These are phyloP conservation scores for Oreochromis tanganicae DNA, from an alignment of 2,113 vertebrate genomes.

Conservation along the genomic window DNA sequence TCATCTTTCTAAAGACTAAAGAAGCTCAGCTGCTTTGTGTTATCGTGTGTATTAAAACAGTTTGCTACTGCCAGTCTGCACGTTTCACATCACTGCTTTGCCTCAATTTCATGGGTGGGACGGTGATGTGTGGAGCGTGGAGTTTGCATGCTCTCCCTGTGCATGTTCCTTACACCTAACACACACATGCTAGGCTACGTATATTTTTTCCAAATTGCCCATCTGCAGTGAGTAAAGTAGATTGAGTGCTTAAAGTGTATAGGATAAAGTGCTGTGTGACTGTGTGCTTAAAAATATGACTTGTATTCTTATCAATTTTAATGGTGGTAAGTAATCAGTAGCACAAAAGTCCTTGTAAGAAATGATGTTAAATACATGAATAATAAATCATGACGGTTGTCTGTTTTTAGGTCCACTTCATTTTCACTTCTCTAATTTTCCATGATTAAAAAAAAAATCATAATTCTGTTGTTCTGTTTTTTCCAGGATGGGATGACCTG, in stretches of 20 bases:
- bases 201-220: not conserved
- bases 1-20: not conserved
- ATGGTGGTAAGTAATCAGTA: not conserved
- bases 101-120: not conserved
- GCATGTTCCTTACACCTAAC: not conserved
- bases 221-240: not conserved
- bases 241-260: not conserved
- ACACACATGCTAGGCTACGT: not conserved
- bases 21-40: not conserved
- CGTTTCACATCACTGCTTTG: not conserved
- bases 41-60: not conserved
- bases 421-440: not conserved
- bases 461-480: not conserved
- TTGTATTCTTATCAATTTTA: not conserved
- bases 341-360: not conserved
- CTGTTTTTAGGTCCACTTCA: not conserved
- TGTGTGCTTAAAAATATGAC: not conserved
- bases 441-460: not conserved
- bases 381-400: not conserved
- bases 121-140: not conserved
- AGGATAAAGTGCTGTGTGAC: not conserved
- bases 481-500: slow-evolving; percentile 73
- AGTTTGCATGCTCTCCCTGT: not conserved
- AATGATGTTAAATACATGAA: not conserved
- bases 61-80: not conserved